Base-by-base conservation (phyloP, 2,113 vertebrate genomes). In the Reinhardtius hippoglossoides region DNA sequence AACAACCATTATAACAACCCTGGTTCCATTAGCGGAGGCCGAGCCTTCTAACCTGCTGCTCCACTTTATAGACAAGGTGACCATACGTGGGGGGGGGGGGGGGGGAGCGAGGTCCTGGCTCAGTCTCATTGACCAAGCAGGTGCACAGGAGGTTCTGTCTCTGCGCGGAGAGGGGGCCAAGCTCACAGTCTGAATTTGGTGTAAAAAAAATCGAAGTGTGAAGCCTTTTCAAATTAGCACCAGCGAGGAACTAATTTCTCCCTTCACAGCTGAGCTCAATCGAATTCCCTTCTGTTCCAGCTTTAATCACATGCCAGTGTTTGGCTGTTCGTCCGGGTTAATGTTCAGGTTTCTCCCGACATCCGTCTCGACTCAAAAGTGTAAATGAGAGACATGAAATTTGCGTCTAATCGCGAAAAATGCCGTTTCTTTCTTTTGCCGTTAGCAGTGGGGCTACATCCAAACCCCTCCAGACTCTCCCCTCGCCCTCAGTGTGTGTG, bases 161-260 rank as follows among this genome's bases (percentile, higher is more conserved):
- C 21, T 13, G 16, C 14, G 74, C 57, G 40, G 15, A 56, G n/a
- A 63, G 16, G 16, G 16, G 27, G n/a, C 64, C 7, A 18, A 9
- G 44, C 9, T 37, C 35, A 9, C 26, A 54, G 18, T 20, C 9
- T 6, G 26, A n/a, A 52, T 26, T 66, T 10, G 14, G 26, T 14
- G 50, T 65, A n/a, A 64, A 65, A 63, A n/a, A 64, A 65, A 63
- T 52, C 20, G 31, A 63, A 42, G 31, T 37, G 59, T 27, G 26
- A 35, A 64, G 23, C 48, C 35, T 27, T 55, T 72, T 54, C 31
- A 62, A 37, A 62, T 52, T 50, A 57, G 2, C 40, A 67, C n/a
- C 14, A 66, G 13, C 8, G 3, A 48, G 18, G 24, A 27, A 66
- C 15, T 5, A 12, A 6, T 31, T 46, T 64, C 56, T 24, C n/a